These are phyloP conservation scores for Rhynchotus rufescens DNA, from an alignment of 2,797 vertebrate genomes.

Conservation along the genomic window DNA sequence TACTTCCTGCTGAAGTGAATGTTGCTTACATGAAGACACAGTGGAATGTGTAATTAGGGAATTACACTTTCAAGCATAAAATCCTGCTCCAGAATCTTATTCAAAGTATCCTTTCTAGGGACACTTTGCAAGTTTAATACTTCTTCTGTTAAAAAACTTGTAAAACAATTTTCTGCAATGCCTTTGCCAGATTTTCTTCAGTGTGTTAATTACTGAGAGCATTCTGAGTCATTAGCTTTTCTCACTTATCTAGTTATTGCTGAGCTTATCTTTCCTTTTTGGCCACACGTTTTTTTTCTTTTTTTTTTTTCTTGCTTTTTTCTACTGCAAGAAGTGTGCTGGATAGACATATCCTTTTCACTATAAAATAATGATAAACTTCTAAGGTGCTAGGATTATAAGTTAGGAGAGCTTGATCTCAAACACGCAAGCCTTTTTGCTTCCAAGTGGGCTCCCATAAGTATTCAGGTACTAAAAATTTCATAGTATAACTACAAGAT, in stretches of 20 bases:
- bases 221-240: conserved; percentile 11
- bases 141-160: neutral
- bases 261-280: neutral
- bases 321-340: neutral
- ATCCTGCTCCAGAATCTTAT: neutral
- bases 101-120: neutral
- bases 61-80: neutral
- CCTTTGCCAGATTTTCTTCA: neutral
- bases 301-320: neutral
- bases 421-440: neutral
- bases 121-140: neutral
- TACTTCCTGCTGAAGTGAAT: neutral
- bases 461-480: neutral
- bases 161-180: conserved; percentile 1
- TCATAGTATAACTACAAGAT: neutral
- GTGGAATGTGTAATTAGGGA: neutral
- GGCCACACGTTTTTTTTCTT: neutral
- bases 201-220: neutral
- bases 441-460: neutral
- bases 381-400: neutral
- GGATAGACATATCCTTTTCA: neutral
- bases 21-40: neutral
- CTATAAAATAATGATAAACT: neutral
- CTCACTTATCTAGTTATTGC: conserved; percentile 6
- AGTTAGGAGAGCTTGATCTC: neutral